phyloP scores from a whole-genome alignment of 1,140 invertebrate genomes.

The Drosophila sturtevanti region DNA sequence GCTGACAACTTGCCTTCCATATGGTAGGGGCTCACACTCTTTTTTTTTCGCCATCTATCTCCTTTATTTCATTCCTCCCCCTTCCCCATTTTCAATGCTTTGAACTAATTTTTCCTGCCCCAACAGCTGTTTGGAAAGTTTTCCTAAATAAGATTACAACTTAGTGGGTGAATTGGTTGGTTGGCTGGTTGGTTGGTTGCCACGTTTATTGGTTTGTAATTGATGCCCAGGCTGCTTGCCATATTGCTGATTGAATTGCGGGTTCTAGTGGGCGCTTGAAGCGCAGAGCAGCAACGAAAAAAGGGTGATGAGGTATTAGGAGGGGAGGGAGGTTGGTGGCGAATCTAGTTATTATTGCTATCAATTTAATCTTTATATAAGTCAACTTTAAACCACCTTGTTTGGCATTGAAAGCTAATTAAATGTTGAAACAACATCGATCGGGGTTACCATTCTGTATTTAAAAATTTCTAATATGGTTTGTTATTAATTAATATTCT shows the following conservation, averaged over 20 bases:
- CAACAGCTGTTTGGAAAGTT: constrained; percentile 54
- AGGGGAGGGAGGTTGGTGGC: not conserved
- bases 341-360: constrained; percentile 2
- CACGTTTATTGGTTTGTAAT: constrained; percentile 52
- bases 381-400: not conserved
- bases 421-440: not conserved
- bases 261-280: not conserved
- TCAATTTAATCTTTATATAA: not conserved
- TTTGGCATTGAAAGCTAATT: no score
- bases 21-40: constrained; percentile 30
- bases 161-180: constrained; percentile 4
- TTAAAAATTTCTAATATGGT: no score
- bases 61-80: not conserved
- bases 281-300: not conserved
- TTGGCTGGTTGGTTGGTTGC: constrained; percentile 9
- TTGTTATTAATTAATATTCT: not conserved
- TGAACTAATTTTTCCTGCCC: constrained; percentile 19
- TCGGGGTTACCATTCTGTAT: not conserved
- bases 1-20: constrained; percentile 37
- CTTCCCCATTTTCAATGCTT: not conserved
- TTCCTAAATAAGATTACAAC: constrained; percentile 44
- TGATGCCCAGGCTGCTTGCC: constrained; percentile 32
- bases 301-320: not conserved
- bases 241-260: constrained; percentile 18
- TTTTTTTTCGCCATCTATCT: no score